Conservation (phyloP, 2,113 vertebrate genomes). For the Nymphicus hollandicus region DNA sequence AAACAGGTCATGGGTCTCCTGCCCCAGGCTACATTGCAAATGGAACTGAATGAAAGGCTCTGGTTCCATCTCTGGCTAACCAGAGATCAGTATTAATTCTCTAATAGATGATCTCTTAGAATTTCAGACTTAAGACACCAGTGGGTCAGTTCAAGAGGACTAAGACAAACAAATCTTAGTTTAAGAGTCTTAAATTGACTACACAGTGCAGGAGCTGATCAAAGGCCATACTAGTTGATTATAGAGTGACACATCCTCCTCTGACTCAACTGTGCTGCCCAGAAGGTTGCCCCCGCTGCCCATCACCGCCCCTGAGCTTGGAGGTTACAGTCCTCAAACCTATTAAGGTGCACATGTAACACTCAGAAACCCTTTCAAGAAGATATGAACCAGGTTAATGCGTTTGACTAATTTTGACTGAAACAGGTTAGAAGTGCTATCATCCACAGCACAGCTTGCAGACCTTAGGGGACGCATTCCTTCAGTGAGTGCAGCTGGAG, state of each 20-base stretch:
- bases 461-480: not conserved
- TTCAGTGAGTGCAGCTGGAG: not conserved
- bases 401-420: not conserved
- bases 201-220: not conserved
- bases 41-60: not conserved
- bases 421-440: not conserved
- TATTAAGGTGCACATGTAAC: not conserved
- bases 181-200: not conserved
- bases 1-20: not conserved
- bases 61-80: not conserved
- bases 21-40: not conserved
- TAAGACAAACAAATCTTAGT: not conserved
- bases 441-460: not conserved
- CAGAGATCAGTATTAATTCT: not conserved
- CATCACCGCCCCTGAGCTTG: not conserved
- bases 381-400: not conserved
- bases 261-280: not conserved
- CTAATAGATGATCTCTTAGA: not conserved
- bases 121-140: not conserved
- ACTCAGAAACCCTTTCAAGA: not conserved
- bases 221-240: not conserved
- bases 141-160: not conserved
- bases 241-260: not conserved
- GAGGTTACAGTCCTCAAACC: not conserved
- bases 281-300: not conserved